Base-by-base conservation (phyloP, 1,140 invertebrate genomes). In the Bemisia tabaci region DNA sequence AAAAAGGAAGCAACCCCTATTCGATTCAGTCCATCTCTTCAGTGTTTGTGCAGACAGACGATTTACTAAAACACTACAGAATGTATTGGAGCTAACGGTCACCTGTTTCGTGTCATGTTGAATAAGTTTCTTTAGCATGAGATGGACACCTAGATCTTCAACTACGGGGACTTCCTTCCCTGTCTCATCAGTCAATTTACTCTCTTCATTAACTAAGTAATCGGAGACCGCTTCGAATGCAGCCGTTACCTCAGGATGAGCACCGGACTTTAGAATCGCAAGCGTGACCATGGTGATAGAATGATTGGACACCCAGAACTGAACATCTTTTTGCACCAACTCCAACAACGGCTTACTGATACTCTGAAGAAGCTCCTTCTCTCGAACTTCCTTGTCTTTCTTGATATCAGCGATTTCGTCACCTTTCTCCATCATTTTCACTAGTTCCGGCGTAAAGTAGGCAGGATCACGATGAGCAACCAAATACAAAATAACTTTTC, bases 71-170 rank as follows among this genome's bases (percentile, higher is more conserved):
- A 48, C 17, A 48, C 5, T 48, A 17, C 5, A 48, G 33, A 48
- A 48, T 9, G 33, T 48, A 48, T 17, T 48, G 5, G 33, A 48
- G 17, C 17, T 48, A 9, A 9, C 33, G 5, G 33, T 9, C 33
- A 48, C 17, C 33, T 17, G 5, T 48, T 48, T 48, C 5, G 17
- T 17, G 70, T 92, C 89, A 64, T 85, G 76, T 64, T 83, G 79
- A 22, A 91, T 83, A 21, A 94, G 77, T 76, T 91, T 91, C 71
- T 94, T 94, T 1, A 94, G 74, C 39, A 85, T 83, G 80, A 88
- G 83, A 75, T 93, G 90, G 66, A 91, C 79, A 17, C 88, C 90
- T 0, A 87, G 76, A 76, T 92, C 84, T 78, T 94, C 91, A n/a
- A 94, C 80, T 11, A 84, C 25, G n/a, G 64, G 26, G 12, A 65